Base-by-base conservation (phyloP, 2,113 vertebrate genomes). In the Podocnemis expansa region DNA sequence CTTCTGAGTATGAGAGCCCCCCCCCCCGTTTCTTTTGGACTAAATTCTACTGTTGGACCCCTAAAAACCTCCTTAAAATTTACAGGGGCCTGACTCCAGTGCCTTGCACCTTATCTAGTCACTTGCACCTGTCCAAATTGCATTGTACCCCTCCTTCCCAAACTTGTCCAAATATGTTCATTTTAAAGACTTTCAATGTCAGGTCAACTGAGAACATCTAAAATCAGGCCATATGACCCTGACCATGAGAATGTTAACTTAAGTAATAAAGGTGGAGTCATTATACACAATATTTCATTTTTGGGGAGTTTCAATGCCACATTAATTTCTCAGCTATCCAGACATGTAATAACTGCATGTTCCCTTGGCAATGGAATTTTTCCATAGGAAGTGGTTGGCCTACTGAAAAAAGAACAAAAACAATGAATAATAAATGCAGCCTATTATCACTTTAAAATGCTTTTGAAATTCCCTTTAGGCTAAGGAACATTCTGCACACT, bases 311-410 rank as follows among this genome's bases (percentile, higher is more conserved):
- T 76, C 3, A 45, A 10, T 63, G 11, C 52, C 45, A 9, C 84
- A 84, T 45, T 58, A 29, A 76, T 80, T 67, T 94, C 89, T 96
- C 24, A 55, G 82, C 84, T 93, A 89, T 27, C 24, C 38, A 34
- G 73, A n/a, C 0, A 6, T 6, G 2, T 82, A 78, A 63, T 47
- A 86, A 67, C 3, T 38, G 21, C 10, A 60, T 27, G 82, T 84
- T 91, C 27, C 17, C n/a, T 55, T 84, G 43, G 38, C 16, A 70
- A 10, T 2, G 73, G 49, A 67, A 51, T 45, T 5, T 22, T 56
- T 38, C 34, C 14, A 12, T 79, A 22, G 78, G 78, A 75, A 27
- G 45, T 11, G 17, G 84, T 80, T 38, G 54, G 1, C 1, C 21
- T 51, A 8, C 10, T 6, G 22, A 51, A 75, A 6, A 7, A 73